Percentiles rank a stretch among this genome's conserved stretches.
Evolutionary conservation across 2,797 vertebrate species (phyloP).

Genomic region (Ispidina lecontei): DNA sequence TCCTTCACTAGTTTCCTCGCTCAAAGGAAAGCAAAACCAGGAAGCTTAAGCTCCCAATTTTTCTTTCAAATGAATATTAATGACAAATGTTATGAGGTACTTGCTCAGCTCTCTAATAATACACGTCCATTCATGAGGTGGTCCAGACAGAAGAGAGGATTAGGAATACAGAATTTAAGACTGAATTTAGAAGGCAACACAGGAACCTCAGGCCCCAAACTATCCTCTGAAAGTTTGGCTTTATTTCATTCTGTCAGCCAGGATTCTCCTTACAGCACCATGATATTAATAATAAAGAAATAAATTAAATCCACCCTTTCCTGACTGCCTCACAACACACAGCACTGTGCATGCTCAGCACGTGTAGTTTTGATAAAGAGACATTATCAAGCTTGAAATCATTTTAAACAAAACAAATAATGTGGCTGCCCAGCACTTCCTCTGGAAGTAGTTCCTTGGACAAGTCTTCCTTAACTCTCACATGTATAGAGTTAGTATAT

Average conservation of each 20-base stretch:
- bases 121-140: conserved; percentile 33
- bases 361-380: conserved; percentile 57
- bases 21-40: background rate
- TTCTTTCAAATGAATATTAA: conserved; percentile 32
- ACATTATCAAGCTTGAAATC: conserved; percentile 47
- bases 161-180: conserved; percentile 18
- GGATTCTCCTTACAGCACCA: conserved; percentile 29
- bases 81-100: background rate
- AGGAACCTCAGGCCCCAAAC: conserved; percentile 33
- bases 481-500: background rate
- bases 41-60: conserved; percentile 31
- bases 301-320: conserved; percentile 56
- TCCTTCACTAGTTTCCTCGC: background rate
- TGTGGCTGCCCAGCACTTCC: conserved; percentile 60
- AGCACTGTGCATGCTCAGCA: conserved; percentile 40
- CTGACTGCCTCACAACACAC: background rate
- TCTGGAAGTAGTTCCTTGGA: conserved; percentile 53
- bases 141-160: conserved; percentile 36
- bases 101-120: background rate
- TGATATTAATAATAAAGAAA: conserved; percentile 50
- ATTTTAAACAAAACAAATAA: conserved; percentile 66
- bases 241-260: background rate
- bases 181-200: background rate
- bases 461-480: conserved; percentile 27
- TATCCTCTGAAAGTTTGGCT: conserved; percentile 1